Percentiles rank a stretch among this genome's conserved stretches.
Evolutionary conservation across 1,140 invertebrate genomes (phyloP).

Genomic region (Diuraphis noxia): DNA sequence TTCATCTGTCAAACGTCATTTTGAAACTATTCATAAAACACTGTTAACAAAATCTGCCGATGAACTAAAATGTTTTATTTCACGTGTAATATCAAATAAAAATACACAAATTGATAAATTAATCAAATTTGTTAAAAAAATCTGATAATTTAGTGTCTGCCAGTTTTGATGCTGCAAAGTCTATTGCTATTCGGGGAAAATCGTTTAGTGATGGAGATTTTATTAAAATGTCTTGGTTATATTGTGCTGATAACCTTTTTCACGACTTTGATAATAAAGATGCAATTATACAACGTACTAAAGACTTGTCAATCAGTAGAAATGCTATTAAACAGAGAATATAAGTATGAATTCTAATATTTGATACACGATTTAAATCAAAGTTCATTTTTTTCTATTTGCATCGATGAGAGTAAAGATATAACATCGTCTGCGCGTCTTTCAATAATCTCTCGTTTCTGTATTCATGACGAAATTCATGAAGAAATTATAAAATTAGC

Average conservation of each 20-base stretch:
- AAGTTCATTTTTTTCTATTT: too few relatives aligned
- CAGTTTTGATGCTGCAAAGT: neutral
- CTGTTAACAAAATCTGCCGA: too few relatives aligned
- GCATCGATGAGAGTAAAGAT: too few relatives aligned
- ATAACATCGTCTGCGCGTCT: neutral
- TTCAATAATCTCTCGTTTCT: slow-evolving; percentile 10
- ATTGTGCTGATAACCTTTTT: neutral
- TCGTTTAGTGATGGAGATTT: neutral
- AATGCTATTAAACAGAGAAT: slow-evolving; percentile 23
- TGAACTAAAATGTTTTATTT: slow-evolving; percentile 6
- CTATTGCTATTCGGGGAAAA: neutral
- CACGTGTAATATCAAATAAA: slow-evolving; percentile 1
- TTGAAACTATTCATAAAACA: slow-evolving; percentile 20
- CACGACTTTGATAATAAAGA: too few relatives aligned
- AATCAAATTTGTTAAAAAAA: slow-evolving; percentile 18
- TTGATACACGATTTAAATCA: too few relatives aligned
- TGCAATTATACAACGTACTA: too few relatives aligned
- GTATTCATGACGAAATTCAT: neutral
- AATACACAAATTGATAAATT: neutral
- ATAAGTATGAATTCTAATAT: too few relatives aligned
- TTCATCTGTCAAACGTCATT: slow-evolving; percentile 25
- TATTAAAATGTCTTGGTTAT: slow-evolving; percentile 14
- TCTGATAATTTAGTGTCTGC: neutral
- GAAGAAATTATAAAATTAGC: neutral
- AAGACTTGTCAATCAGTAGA: slow-evolving; percentile 8